These are phyloP conservation scores for Dasyornis broadbenti DNA, from an alignment of 2,113 vertebrate species.

Conservation along the genomic window DNA sequence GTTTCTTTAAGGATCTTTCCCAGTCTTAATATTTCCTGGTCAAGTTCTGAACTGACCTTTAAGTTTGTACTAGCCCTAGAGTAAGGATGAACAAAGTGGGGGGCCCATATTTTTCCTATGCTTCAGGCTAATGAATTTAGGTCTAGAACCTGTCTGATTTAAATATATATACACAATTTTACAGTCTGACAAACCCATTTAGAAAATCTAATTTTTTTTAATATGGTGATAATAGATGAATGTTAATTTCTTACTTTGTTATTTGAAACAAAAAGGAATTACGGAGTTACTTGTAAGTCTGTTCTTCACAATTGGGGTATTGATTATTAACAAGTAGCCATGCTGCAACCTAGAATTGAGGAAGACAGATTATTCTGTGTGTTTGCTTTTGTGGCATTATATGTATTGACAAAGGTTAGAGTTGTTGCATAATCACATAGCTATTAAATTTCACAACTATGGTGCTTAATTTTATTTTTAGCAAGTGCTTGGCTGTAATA, in stretches of 20 bases:
- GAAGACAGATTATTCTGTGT: neutral
- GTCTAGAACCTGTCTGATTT: neutral
- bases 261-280: neutral
- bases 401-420: neutral
- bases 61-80: neutral
- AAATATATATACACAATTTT: neutral
- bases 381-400: neutral
- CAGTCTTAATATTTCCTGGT: neutral
- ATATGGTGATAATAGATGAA: neutral
- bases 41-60: neutral
- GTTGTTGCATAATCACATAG: neutral
- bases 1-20: neutral
- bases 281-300: neutral
- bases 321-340: neutral
- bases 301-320: neutral
- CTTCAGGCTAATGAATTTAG: neutral
- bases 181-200: neutral
- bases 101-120: rapidly evolving
- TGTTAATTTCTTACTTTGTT: neutral
- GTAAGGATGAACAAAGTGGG: neutral
- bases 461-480: slow-evolving; percentile 47
- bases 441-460: slow-evolving; percentile 17
- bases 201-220: neutral
- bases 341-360: neutral
- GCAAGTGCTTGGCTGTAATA: slow-evolving; percentile 81